Base-by-base conservation (phyloP, 2,797 vertebrate species). In the Microctenopoma lineatum region DNA sequence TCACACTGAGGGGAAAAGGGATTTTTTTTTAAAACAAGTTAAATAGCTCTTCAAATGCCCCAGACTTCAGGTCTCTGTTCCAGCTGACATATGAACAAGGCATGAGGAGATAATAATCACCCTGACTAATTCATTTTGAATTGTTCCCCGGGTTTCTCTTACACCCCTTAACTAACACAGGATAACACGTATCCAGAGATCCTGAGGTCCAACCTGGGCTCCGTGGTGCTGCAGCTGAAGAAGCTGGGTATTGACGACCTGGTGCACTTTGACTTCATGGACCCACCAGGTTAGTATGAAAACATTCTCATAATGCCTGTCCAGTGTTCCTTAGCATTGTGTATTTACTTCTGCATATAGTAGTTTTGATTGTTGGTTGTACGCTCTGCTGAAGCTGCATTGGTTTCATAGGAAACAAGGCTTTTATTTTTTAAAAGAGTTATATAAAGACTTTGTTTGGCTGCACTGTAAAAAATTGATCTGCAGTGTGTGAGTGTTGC, bases 241-340 rank as follows among this genome's bases (percentile, higher is more conserved):
- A 99, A 99, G 87, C 94, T 99, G 79, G 97, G 97, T 59, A 98
- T 98, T 75, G 96, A 98, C 84, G 98, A 99, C 84, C 94, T 99
- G 90, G 97, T 99, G 70, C 97, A 98, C 92, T 98, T 99, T 79
- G 98, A 99, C 94, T 99, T 98, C 93, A 98, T 98, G 97, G 97
- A 99, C 79, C 98, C 97, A 71, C 98, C 97, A 94, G 98, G 97
- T 99, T 91, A 75, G 86, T 84, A 4, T 26, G 1, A 41, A 52
- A 10, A 50, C 7, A 4, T n/a, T 27, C 10, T 9, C 12, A 2
- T 34, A 32, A 32, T 11, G 36, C 3, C 10, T 38, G 9, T 12
- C 36, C 11, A 38, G 9, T 11, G 10, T 16, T 55, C 10, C 27
- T 34, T 15, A 34, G 32, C 7, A 34, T 34, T 18, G 1, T 21